Base-by-base conservation (phyloP, 2,797 vertebrate species). In the Delichon dasypus region DNA sequence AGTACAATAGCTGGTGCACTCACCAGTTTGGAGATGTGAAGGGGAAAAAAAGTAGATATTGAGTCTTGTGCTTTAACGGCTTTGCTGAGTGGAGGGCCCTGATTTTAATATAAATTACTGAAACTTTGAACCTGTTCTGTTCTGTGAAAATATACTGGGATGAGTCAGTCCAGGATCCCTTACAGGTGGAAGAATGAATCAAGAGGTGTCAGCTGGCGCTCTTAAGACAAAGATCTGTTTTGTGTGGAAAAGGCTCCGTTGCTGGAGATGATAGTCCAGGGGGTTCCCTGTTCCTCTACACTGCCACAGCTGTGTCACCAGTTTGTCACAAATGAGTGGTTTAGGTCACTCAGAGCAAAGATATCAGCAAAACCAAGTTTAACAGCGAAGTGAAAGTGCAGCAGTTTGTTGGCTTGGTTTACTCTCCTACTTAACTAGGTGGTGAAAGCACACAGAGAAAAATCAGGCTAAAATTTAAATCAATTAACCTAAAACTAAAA, bases 221-320 rank as follows among this genome's bases (percentile, higher is more conserved):
- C 36, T 53, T 20, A 23, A 62, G 65, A 27, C 17, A 55, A 14
- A 26, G 34, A 10, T 27, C 1, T 48, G 0, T 71, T 55, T 60
- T 42, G 13, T 30, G 11, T 84, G 57, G n/a, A 23, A 10, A 67
- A 48, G 38, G 30, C 26, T 71, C 47, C 14, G 4, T 40, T 1
- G 0, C 12, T 38, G 5, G 5, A 30, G 23, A 2, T 50, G 38
- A 21, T 7, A 4, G 20, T 12, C 21, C 16, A 3, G 20, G 19
- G 61, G 10, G 2, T 25, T 70, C 57, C 51, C 36, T 57, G 29
- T 29, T 50, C 38, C 50, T 58, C 45, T 25, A 0, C 10, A 3
- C 17, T 38, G 66, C 50, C 53, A 7, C 0, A 3, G n/a, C 21
- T 26, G 53, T 34, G 57, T 44, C 64, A 55, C 55, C 62, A 68